These are phyloP conservation scores for Oreohelix idahoensis DNA, from an alignment of 1,140 invertebrate genomes.

Conservation along the genomic window DNA sequence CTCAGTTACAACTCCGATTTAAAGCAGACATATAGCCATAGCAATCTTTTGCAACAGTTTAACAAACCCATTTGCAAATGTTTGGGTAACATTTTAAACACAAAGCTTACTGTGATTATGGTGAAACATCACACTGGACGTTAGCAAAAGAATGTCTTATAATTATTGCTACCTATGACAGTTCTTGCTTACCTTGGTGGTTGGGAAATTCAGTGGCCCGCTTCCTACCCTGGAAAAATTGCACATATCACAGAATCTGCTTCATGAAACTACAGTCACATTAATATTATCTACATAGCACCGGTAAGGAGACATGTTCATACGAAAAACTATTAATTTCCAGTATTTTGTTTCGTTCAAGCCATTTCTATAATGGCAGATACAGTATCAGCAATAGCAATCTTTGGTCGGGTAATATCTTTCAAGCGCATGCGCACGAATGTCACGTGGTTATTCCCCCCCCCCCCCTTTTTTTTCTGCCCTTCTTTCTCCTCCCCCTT, in stretches of 20 bases:
- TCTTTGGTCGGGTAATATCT: not conserved
- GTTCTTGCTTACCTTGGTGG: conserved; percentile 18
- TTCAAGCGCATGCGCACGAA: not conserved
- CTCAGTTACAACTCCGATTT: not conserved
- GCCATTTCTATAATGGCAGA: not conserved
- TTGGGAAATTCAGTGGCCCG: not conserved
- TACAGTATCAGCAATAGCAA: not conserved
- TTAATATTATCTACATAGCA: conserved; percentile 37
- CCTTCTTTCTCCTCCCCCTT: not conserved
- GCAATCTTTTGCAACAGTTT: no score
- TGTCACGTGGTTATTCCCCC: not conserved
- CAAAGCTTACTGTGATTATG: no score
- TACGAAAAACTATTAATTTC: conserved; percentile 15
- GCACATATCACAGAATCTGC: conserved; percentile 39
- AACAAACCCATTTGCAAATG: no score
- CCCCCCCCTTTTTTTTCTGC: not conserved
- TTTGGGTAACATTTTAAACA: no score
- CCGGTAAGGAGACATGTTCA: conserved; percentile 33
- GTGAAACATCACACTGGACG: no score
- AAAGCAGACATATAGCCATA: no score
- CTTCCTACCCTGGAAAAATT: conserved; percentile 28
- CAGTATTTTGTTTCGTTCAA: not conserved
- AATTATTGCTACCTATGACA: no score
- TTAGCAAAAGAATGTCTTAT: no score
- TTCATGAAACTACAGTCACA: conserved; percentile 30